Evolutionary conservation across 1,140 invertebrate species (phyloP).

Genomic region (Nylanderia fulva): DNA sequence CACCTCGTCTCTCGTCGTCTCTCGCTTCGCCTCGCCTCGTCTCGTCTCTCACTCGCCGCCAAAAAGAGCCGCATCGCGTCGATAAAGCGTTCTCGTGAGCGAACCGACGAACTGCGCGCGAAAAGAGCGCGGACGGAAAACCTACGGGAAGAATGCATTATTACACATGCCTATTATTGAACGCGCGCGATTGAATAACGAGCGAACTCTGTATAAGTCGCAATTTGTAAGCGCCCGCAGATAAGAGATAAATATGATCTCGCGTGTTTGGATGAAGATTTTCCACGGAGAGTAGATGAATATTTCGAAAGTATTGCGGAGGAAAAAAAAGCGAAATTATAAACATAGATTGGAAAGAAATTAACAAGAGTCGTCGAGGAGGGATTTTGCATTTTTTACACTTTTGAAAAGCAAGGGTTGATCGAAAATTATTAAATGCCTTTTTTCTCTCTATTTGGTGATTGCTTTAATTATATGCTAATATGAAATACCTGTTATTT

Average conservation of each 20-base stretch:
- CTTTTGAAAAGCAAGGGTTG: background rate
- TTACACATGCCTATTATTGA: background rate
- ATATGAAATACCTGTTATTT: background rate
- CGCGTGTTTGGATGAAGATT: no score
- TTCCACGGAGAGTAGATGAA: no score
- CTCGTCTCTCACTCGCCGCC: background rate
- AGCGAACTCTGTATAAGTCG: background rate
- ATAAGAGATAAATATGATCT: background rate
- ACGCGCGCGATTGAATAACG: background rate
- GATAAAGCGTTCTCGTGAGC: slow-evolving; percentile 34
- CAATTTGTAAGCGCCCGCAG: no score
- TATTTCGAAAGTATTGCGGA: no score
- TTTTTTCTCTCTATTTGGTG: background rate
- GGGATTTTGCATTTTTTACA: background rate
- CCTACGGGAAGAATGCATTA: no score
- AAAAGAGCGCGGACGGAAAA: background rate
- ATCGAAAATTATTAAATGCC: background rate
- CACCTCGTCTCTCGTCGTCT: background rate
- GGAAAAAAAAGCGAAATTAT: background rate
- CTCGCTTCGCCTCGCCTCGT: background rate
- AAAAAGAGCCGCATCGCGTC: background rate
- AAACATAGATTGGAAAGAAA: background rate
- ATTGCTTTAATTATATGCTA: background rate
- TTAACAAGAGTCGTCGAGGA: background rate
- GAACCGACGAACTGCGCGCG: slow-evolving; percentile 2